A percentile compares a stretch with the other conserved stretches of the same genome.
Evolutionary conservation across 2,888 invertebrate species (phyloP).

Genomic region (Tineola bisselliella): DNA sequence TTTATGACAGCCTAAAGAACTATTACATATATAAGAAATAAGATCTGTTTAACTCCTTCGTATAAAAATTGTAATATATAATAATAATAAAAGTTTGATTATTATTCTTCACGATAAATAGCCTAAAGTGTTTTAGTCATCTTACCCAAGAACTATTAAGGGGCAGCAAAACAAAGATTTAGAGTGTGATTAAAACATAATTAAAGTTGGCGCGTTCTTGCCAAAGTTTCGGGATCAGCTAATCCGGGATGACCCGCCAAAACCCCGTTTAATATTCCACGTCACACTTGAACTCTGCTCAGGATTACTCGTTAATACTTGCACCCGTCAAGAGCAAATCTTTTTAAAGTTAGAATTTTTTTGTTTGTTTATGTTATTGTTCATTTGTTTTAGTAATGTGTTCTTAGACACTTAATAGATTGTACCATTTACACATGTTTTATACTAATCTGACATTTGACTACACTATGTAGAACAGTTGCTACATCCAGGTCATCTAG

Average conservation of each 20-base stretch:
- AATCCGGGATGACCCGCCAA: slow-evolving; percentile 45
- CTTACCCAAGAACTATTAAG: neutral
- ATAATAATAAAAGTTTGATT: neutral
- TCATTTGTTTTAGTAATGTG: too few species aligned
- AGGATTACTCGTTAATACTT: slow-evolving; percentile 44
- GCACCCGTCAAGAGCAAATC: slow-evolving; percentile 11
- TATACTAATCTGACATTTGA: too few species aligned
- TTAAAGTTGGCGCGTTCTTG: slow-evolving; percentile 37
- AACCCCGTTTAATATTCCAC: slow-evolving; percentile 50
- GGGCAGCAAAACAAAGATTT: slow-evolving; percentile 10
- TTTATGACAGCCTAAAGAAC: too few species aligned
- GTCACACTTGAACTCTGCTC: slow-evolving; percentile 48
- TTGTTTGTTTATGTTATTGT: neutral
- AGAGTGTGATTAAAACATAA: slow-evolving; percentile 31
- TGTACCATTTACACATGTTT: too few species aligned
- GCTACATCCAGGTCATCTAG: too few species aligned
- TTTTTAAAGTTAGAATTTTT: neutral
- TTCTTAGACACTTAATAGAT: too few species aligned
- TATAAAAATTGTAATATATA: too few species aligned
- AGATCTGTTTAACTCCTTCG: too few species aligned
- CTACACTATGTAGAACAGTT: too few species aligned
- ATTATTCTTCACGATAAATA: neutral
- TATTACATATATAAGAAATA: too few species aligned
- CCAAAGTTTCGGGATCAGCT: slow-evolving; percentile 40
- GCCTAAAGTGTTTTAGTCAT: neutral